Evolutionary conservation across 2,888 invertebrate genomes (phyloP).

Genomic region (Aphidoletes aphidimyza): DNA sequence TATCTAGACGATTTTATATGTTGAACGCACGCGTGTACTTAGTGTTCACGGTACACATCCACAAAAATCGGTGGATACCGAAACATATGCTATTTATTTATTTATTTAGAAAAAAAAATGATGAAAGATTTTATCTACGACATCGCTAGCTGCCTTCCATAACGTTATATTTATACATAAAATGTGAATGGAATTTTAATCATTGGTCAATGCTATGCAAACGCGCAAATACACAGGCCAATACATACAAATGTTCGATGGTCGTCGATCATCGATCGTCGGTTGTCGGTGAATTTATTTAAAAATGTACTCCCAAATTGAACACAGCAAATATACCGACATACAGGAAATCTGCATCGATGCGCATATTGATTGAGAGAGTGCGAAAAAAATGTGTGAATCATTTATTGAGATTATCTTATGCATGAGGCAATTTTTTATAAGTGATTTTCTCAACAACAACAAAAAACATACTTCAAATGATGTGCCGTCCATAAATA

Average conservation of each 20-base stretch:
- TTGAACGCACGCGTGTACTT: too few relatives aligned
- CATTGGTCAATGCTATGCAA: neutral
- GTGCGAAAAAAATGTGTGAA: neutral
- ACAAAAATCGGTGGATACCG: neutral
- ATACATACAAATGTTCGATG: neutral
- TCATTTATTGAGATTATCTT: neutral
- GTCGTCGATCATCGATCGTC: too few relatives aligned
- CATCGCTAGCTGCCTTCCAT: neutral
- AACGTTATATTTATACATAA: neutral
- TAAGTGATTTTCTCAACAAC: too few relatives aligned
- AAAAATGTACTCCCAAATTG: too few relatives aligned
- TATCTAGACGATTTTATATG: conserved; percentile 36
- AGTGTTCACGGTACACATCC: too few relatives aligned
- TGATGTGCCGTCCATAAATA: too few relatives aligned
- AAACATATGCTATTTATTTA: conserved; percentile 11
- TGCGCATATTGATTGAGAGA: neutral
- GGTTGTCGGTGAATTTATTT: too few relatives aligned
- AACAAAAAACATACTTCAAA: too few relatives aligned
- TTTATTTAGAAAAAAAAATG: conserved; percentile 44
- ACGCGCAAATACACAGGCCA: neutral
- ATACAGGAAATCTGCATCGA: neutral
- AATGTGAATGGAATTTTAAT: conserved; percentile 24
- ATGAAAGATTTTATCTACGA: conserved; percentile 17
- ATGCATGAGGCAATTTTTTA: neutral
- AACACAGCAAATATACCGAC: too few relatives aligned